Conservation (phyloP, 2,113 vertebrate genomes). For the Sminthopsis crassicaudata region DNA sequence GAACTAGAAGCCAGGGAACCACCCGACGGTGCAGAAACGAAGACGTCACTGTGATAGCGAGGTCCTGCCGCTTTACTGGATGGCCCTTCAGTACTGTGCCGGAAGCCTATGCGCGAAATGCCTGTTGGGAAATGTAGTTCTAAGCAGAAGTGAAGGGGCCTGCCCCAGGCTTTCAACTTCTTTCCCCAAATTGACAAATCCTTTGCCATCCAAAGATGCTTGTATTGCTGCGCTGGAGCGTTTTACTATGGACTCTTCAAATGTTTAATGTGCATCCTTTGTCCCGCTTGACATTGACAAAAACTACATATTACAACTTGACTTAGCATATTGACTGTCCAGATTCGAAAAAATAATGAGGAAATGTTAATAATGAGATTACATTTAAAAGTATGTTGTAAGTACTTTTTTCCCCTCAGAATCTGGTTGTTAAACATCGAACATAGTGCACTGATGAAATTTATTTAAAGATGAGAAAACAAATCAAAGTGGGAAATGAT, state of each 20-base stretch:
- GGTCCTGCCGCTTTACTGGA: not conserved
- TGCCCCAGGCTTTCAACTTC: not conserved
- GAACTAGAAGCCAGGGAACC: not conserved
- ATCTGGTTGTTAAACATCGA: not conserved
- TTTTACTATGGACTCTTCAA: not conserved
- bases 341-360: not conserved
- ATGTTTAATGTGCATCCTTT: not conserved
- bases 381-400: not conserved
- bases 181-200: not conserved
- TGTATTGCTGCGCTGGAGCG: not conserved
- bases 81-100: not conserved
- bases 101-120: not conserved
- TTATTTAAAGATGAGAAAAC: not conserved
- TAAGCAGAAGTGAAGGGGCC: accelerated
- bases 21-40: not conserved
- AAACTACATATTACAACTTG: not conserved
- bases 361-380: not conserved
- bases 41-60: not conserved
- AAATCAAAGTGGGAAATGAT: not conserved
- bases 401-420: not conserved
- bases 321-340: not conserved
- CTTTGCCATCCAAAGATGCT: not conserved
- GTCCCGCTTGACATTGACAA: not conserved
- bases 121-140: constrained; percentile 83
- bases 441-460: not conserved